Percentiles rank a stretch among this genome's conserved stretches.
These are phyloP conservation scores for Pseudotriccus pelzelni DNA, from an alignment of 2,797 vertebrate species.

Conservation along the genomic window DNA sequence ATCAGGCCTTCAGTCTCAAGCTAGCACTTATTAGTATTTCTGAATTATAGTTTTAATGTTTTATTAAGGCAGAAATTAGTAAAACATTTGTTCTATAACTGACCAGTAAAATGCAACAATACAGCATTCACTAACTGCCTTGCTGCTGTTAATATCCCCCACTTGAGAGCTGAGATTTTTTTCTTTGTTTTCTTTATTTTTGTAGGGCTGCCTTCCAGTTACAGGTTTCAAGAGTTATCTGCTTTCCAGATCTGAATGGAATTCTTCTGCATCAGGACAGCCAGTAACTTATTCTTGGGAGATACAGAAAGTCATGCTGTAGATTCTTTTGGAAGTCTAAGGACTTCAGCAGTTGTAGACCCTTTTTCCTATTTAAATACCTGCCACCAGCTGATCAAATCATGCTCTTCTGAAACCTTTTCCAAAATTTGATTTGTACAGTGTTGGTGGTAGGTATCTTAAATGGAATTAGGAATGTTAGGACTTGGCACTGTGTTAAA, in stretches of 20 bases:
- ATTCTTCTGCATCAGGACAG: not conserved
- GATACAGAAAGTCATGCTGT: not conserved
- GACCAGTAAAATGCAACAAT: not conserved
- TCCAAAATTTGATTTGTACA: not conserved
- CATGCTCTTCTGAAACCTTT: not conserved
- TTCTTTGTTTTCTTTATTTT: not conserved
- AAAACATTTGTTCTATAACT: not conserved
- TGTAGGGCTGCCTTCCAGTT: not conserved
- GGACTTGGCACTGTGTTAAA: not conserved
- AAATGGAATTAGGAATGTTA: not conserved
- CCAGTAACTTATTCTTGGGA: not conserved
- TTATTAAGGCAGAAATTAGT: not conserved
- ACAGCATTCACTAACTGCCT: not conserved
- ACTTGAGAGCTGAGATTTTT: not conserved
- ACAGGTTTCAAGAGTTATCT: not conserved
- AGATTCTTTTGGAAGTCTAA: not conserved
- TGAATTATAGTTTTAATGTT: not conserved
- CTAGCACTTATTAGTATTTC: not conserved
- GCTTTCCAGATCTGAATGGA: not conserved
- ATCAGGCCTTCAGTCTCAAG: not conserved
- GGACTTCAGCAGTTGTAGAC: not conserved
- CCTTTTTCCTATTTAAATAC: not conserved
- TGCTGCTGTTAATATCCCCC: not conserved
- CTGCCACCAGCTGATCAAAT: not conserved
- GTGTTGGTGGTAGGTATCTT: not conserved